Percentiles rank a stretch among this genome's conserved stretches.
Evolutionary conservation across 2,888 invertebrate species (phyloP).

Genomic region (Ectemnius lituratus): DNA sequence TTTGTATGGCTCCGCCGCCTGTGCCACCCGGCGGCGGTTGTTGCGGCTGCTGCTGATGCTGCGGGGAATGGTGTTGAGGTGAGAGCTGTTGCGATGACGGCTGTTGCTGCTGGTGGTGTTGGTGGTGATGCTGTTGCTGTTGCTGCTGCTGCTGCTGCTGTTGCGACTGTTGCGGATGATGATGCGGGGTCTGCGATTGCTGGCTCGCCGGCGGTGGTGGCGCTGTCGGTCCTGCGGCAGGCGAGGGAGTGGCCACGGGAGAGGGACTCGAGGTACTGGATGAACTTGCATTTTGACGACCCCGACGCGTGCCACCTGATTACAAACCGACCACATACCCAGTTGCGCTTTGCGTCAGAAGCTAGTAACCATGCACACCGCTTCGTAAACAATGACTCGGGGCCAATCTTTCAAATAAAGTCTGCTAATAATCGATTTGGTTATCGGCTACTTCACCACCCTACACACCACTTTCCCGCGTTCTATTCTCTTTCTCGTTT

Average conservation of each 20-base stretch:
- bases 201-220: constrained; percentile 51
- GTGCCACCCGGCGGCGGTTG: not conserved
- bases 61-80: constrained; percentile 67
- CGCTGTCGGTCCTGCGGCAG: constrained; percentile 66
- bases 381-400: constrained; percentile 56
- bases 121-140: constrained; percentile 62
- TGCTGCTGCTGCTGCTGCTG: constrained; percentile 76
- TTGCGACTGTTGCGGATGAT: constrained; percentile 67
- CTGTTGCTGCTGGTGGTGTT: constrained; percentile 45
- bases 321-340: constrained; percentile 78
- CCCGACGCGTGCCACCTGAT: constrained; percentile 78
- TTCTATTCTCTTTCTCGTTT: too few species aligned
- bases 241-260: constrained; percentile 70
- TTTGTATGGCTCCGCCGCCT: constrained; percentile 62
- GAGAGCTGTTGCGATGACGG: constrained; percentile 55
- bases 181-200: constrained; percentile 61
- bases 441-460: constrained; percentile 18
- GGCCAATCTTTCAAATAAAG: constrained; percentile 40
- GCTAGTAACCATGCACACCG: constrained; percentile 70
- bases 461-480: not conserved
- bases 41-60: constrained; percentile 72
- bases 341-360: constrained; percentile 76
- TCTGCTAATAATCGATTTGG: constrained; percentile 57
- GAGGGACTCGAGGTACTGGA: constrained; percentile 75
- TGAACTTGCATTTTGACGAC: constrained; percentile 76